phyloP scores from a whole-genome alignment of 2,113 vertebrate species.

The Crotalus horridus region DNA sequence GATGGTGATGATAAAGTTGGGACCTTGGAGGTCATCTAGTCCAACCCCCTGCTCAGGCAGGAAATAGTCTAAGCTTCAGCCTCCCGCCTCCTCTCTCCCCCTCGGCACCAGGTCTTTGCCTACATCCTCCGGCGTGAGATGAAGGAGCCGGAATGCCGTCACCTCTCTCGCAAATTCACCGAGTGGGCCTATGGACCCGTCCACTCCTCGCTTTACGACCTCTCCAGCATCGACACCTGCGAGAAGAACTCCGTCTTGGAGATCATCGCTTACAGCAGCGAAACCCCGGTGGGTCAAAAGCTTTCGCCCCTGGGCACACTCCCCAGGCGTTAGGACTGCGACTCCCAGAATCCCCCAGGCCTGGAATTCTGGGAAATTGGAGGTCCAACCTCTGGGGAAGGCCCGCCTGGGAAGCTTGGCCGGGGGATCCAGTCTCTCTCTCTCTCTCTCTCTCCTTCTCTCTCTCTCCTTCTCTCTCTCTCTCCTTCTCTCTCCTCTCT shows the following conservation, averaged over 20 bases:
- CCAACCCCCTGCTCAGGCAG: too few relatives aligned
- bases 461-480: too few relatives aligned
- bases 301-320: background rate
- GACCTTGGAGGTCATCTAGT: too few relatives aligned
- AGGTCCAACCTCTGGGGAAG: background rate
- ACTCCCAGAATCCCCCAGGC: background rate
- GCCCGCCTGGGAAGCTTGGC: background rate
- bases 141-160: constrained; percentile 76
- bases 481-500: too few relatives aligned
- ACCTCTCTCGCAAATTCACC: constrained; percentile 94
- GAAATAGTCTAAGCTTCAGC: too few relatives aligned
- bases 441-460: too few relatives aligned
- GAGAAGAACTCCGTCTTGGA: constrained; percentile 87
- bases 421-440: background rate
- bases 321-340: background rate
- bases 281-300: constrained; percentile 81
- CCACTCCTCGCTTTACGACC: constrained; percentile 90
- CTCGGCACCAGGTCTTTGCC: constrained; percentile 70
- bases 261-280: constrained; percentile 85
- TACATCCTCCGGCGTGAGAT: constrained; percentile 92
- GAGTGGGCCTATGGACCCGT: constrained; percentile 97
- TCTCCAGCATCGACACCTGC: constrained; percentile 84
- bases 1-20: too few relatives aligned
- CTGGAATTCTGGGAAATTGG: background rate
- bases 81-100: constrained; percentile 42